Base-by-base conservation (phyloP, 2,888 invertebrate genomes). In the Cheilosia urbana region DNA sequence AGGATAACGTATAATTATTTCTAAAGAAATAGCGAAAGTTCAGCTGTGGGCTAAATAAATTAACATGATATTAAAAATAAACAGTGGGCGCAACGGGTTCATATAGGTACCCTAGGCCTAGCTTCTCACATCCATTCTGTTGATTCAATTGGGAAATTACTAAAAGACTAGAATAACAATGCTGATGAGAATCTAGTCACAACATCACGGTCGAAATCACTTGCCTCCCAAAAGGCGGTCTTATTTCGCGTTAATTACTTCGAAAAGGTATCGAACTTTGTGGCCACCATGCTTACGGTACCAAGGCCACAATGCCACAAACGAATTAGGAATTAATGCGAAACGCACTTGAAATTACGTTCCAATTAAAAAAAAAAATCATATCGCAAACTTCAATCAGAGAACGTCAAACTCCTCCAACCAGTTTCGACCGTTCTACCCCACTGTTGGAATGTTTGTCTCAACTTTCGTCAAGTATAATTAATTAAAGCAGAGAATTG, bases 301-400 rank as follows among this genome's bases (percentile, higher is more conserved):
- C 53, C 81, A 76, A 71, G 81, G 76, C 40, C 65, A 81, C 21
- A 53, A 13, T 24, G 42, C n/a, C 4, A 30, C 21, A 57, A 27
- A 55, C 37, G 47, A 63, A 57, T 34, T 15, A 19, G 17, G 5
- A 45, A 45, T 47, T 55, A 62, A 65, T 65, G 19, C 57, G 80
- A 68, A 81, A 71, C 76, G 75, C 49, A 76, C 76, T 63, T 69
- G 37, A 65, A 65, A 63, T 78, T 57, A 13, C 40, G 11, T 49
- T 34, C 40, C 51, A 24, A 72, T 40, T 47, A 15, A 47, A 58
- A 6, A 51, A 24, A 11, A 17, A 47, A 34, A 58, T 55, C 27
- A 24, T 78, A 72, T 79, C 65, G 60, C 17, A 4, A 65, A 51
- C 45, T 72, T 75, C 45, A 76, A 76, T 71, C 40, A 40, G 60